Conservation (phyloP, 2,888 invertebrate species). For the Macrophya alboannulata region DNA sequence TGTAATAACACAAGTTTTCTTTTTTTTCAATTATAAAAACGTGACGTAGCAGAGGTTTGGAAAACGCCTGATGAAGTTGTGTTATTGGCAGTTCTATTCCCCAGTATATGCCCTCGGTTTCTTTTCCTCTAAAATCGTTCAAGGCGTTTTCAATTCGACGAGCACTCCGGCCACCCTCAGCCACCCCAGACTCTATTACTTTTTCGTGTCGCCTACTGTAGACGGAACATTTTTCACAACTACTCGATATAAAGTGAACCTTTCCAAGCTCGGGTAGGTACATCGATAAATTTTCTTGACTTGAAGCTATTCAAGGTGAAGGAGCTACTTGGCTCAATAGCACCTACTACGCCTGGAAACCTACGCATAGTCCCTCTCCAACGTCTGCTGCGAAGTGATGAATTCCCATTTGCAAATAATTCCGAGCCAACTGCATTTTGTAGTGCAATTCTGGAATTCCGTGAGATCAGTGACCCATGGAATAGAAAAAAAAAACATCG, state of each 20-base stretch:
- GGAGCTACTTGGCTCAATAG: constrained; percentile 17
- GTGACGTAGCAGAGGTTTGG: not conserved
- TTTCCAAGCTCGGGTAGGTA: not conserved
- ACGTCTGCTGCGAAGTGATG: not conserved
- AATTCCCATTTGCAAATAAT: constrained; percentile 5
- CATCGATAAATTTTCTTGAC: constrained; percentile 33
- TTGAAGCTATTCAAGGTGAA: not conserved
- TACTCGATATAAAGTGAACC: not conserved
- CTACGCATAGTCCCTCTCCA: not conserved
- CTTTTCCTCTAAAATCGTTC: constrained; percentile 7
- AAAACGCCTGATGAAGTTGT: constrained; percentile 6
- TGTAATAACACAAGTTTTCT: not conserved
- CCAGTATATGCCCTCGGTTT: not conserved
- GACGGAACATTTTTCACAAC: constrained; percentile 48
- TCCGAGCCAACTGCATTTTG: not conserved
- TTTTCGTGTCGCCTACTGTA: constrained; percentile 27
- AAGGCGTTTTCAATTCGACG: constrained; percentile 21
- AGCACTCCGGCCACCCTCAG: not conserved
- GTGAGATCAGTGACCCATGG: constrained; percentile 16
- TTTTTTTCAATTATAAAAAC: not conserved
- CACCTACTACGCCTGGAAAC: not conserved
- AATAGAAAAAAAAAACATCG: not conserved
- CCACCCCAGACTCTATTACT: not conserved
- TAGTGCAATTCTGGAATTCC: not conserved
- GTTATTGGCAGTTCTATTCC: constrained; percentile 9